Evolutionary conservation across 2,888 invertebrate genomes (phyloP), one percentile per base, ranked within the genome.

Genomic region (Acheta domesticus): DNA sequence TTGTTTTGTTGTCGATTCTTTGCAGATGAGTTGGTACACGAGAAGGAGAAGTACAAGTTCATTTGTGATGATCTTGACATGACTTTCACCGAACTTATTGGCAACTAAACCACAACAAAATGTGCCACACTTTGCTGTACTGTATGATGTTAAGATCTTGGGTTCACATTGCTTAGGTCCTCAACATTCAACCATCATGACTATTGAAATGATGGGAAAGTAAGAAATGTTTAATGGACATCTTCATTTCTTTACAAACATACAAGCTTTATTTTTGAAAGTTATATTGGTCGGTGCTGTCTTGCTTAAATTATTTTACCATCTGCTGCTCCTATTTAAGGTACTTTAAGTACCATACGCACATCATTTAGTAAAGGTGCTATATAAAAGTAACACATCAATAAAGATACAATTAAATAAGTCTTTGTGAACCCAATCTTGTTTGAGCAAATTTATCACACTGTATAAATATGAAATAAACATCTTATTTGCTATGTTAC

Each of bases 31-130:
- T 86, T 91, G 85, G 89, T 90, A 84, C 90, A 90, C 86, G 90
- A 91, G 85, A 93, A 93, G 89, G 93, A 93, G 88, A 92, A 92
- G 87, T 93, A 92, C 91, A 93, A 92, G 89, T 89, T 90, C 84
- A 92, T 93, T 87, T 92, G 92, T 88, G 93, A 93, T 87, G 93
- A 93, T 86, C 88, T 93, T 87, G 93, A 93, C 87, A 88, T 90
- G 85, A 93, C 93, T 84, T 93, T 92, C 89, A 91, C 92, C 86
- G 93, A 93, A 87, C 89, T 93, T 87, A 92, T 92, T 85, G 92
- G 91, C 86, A 92, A 91, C 87, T 92, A 91, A 88, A 75, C 75
- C 74, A 77, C 76, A 75, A 62, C 49, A 16, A n/a, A 62, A 48
- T 74, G 49, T 16, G 50, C 76, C 75, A 23, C 77, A 62, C 73